phyloP scores from a whole-genome alignment of 2,797 vertebrate genomes.

The Eulemur rubriventer region DNA sequence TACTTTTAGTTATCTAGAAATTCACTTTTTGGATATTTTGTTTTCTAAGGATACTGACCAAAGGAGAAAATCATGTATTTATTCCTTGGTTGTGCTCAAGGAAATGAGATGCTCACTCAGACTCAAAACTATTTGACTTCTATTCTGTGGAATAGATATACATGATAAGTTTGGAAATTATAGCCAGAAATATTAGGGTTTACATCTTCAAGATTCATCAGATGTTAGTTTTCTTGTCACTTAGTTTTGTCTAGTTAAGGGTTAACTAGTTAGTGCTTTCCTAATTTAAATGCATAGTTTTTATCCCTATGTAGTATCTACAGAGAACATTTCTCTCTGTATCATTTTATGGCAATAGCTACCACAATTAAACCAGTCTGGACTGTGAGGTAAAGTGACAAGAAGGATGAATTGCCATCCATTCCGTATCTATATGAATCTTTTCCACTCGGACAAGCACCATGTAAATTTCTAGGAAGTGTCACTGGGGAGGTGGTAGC shows the following conservation, averaged over 20 bases:
- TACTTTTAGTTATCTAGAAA: slow-evolving; percentile 2
- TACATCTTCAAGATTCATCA: background rate
- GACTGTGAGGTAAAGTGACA: background rate
- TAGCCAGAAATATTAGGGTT: background rate
- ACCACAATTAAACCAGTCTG: background rate
- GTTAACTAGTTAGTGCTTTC: background rate
- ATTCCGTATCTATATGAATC: background rate
- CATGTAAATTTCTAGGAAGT: background rate
- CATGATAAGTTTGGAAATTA: slow-evolving; percentile 24
- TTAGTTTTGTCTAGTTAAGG: background rate
- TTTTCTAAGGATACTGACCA: background rate
- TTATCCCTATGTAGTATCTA: background rate
- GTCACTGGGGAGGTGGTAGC: background rate
- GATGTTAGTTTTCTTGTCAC: slow-evolving; percentile 2
- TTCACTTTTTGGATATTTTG: background rate
- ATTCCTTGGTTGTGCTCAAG: background rate
- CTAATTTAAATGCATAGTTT: slow-evolving; percentile 29
- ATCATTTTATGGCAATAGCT: background rate
- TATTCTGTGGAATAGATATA: background rate
- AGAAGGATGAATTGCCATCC: background rate
- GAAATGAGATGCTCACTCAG: background rate
- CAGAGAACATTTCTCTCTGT: background rate
- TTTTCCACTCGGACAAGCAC: background rate
- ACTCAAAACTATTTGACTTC: background rate
- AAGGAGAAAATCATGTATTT: background rate